Base-by-base conservation (phyloP, 2,113 vertebrate species). In the Pardalotus punctatus region DNA sequence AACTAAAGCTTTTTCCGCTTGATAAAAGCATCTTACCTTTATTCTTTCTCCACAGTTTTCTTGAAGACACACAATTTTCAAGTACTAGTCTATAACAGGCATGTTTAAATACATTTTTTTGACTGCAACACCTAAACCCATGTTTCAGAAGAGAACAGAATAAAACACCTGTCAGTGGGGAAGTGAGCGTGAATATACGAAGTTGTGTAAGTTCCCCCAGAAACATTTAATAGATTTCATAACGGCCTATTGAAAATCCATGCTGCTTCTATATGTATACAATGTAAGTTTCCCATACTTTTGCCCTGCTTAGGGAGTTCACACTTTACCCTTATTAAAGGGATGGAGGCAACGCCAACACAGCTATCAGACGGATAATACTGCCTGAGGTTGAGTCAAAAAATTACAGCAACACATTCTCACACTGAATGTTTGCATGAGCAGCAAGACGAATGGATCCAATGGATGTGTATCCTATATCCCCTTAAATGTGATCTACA, bases 401-500 rank as follows among this genome's bases (percentile, higher is more conserved):
- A 74, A 40, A 11, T 27, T 11, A 58, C 10, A 61, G 47, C 24
- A 60, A 43, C 27, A 36, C 23, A 43, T 81, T 31, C 15, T 93
- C 40, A 57, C 6, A 15, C 16, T 56, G 6, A 23, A 14, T 27
- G 16, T 25, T 20, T 43, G 13, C 6, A 36, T 2, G 12, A 90
- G 48, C 28, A 82, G 24, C 17, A 82, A 72, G 87, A 67, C 5
- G 0, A 64, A 57, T 0, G 3, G 47, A 70, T 58, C 19, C 47
- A 70, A 18, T 1, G 9, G 29, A 33, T 62, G 21, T 19, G 22
- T 28, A 65, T 45, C 54, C 28, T 28, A 2, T 33, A 76, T 21
- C 12, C 36, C 25, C 14, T 24, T 48, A 60, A 77, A 48, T 0
- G 1, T 17, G 5, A 64, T 12, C 28, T 45, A 1, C 18, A 16